phyloP scores from a whole-genome alignment of 2,797 vertebrate genomes.

The Pteropus rufus region DNA sequence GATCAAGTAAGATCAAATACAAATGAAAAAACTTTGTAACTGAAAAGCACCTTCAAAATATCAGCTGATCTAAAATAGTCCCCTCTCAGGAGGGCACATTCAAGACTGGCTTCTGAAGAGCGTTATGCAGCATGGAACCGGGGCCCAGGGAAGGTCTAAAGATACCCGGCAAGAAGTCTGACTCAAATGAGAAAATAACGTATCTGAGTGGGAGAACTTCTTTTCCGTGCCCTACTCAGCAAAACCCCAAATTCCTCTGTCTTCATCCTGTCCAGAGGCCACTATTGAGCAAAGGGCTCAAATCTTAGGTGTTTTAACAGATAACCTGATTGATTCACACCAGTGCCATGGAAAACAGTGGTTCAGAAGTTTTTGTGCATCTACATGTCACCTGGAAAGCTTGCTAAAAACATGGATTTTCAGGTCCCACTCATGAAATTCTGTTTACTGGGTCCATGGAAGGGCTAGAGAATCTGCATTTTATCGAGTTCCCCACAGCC shows the following conservation, averaged over 20 bases:
- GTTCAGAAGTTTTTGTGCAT: neutral
- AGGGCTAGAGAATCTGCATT: neutral
- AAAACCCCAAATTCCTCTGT: neutral
- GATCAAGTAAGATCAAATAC: neutral
- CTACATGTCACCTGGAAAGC: neutral
- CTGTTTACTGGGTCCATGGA: neutral
- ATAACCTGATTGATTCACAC: neutral
- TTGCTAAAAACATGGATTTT: neutral
- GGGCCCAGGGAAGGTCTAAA: neutral
- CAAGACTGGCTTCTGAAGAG: neutral
- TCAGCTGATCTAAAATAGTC: neutral
- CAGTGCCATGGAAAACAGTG: neutral
- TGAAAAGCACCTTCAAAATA: neutral
- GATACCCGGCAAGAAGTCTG: neutral
- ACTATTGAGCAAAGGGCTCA: neutral
- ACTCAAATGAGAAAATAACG: neutral
- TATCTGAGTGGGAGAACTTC: neutral
- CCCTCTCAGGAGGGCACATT: neutral
- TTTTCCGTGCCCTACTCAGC: neutral
- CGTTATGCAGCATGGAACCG: fast-evolving
- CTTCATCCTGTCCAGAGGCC: neutral
- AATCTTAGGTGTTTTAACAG: neutral
- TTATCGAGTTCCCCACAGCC: neutral
- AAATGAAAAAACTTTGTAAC: neutral
- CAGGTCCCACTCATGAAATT: neutral